phyloP scores from a whole-genome alignment of 2,888 invertebrate species.

The Conops quadrifasciatus region DNA sequence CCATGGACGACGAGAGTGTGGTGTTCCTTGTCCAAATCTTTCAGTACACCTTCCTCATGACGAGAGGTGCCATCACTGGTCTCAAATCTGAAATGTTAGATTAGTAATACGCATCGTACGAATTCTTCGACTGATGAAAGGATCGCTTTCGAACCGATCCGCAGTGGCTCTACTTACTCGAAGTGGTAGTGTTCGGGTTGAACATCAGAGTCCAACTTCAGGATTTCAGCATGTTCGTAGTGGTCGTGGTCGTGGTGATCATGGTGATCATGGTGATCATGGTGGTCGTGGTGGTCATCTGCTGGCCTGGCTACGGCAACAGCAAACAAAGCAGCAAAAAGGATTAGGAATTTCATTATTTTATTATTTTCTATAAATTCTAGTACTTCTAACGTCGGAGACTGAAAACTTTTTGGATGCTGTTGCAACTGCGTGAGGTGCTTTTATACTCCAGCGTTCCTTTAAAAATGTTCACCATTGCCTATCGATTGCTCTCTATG shows the following conservation, averaged over 20 bases:
- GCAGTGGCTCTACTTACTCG: constrained; percentile 62
- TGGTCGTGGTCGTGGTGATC: too few relatives aligned
- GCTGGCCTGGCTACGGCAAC: constrained; percentile 58
- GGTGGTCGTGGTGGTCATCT: too few relatives aligned
- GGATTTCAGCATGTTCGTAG: constrained; percentile 50
- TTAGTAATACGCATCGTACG: background rate
- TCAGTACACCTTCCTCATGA: constrained; percentile 36
- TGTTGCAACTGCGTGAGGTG: background rate
- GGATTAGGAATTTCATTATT: constrained; percentile 56
- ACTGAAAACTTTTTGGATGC: background rate
- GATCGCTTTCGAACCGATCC: background rate
- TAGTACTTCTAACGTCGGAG: background rate
- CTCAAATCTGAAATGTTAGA: constrained; percentile 31
- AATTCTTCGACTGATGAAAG: background rate
- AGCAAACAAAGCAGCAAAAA: constrained; percentile 55
- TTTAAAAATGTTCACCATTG: background rate
- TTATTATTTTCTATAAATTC: too few relatives aligned
- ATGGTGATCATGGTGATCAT: too few relatives aligned
- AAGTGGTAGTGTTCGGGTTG: constrained; percentile 69
- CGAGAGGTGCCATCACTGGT: constrained; percentile 39
- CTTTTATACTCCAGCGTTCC: background rate
- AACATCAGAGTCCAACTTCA: constrained; percentile 67
- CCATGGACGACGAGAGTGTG: constrained; percentile 48
- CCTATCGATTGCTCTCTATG: constrained; percentile 50
- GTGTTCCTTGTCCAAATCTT: constrained; percentile 40